Conservation (phyloP, 1,140 invertebrate genomes). For the Belonocnema kinseyi region DNA sequence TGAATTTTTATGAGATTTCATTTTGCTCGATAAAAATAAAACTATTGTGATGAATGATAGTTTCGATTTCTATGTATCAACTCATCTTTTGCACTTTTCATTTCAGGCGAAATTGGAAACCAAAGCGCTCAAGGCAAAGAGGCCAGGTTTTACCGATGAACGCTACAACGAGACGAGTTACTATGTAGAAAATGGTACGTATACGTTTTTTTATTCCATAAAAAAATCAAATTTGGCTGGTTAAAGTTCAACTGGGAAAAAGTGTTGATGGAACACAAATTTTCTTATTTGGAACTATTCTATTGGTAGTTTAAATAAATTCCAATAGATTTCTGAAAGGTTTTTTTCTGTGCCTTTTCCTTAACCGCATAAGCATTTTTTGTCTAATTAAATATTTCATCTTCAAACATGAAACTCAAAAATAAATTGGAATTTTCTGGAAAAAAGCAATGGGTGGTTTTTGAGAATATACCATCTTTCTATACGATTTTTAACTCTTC, state of each 20-base stretch:
- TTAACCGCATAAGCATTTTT: too few species aligned
- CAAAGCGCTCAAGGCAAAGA: slow-evolving; percentile 93
- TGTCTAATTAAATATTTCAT: too few species aligned
- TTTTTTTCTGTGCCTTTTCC: too few species aligned
- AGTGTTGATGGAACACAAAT: not conserved
- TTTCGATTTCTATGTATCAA: not conserved
- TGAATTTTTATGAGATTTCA: not conserved
- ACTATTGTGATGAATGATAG: not conserved
- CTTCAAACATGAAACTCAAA: too few species aligned
- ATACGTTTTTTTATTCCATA: slow-evolving; percentile 42
- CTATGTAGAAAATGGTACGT: slow-evolving; percentile 96
- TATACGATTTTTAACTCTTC: too few species aligned
- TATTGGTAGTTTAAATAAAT: too few species aligned
- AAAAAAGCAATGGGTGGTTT: too few species aligned
- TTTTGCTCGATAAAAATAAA: not conserved
- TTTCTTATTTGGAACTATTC: too few species aligned
- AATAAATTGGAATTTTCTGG: too few species aligned
- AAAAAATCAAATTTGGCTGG: too few species aligned
- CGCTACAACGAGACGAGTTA: slow-evolving; percentile 96
- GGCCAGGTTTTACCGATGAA: slow-evolving; percentile 94
- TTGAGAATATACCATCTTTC: too few species aligned
- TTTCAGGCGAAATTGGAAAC: slow-evolving; percentile 95
- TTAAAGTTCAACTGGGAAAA: slow-evolving; percentile 35
- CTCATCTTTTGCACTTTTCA: slow-evolving; percentile 38
- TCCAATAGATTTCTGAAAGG: too few species aligned